These are phyloP conservation scores for Eupeodes latifasciatus DNA, from an alignment of 2,888 invertebrate species.

Conservation along the genomic window DNA sequence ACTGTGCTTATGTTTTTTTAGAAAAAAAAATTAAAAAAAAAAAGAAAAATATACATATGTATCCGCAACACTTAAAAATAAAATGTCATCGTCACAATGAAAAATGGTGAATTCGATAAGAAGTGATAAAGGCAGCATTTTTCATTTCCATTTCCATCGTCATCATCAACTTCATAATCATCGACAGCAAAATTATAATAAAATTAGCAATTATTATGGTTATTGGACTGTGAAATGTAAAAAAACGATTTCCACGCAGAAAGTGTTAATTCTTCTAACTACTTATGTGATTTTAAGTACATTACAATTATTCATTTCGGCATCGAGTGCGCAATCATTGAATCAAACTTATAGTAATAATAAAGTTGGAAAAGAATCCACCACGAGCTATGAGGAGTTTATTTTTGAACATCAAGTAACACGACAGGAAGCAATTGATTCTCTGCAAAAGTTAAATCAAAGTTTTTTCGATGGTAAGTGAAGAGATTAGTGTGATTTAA, in stretches of 20 bases:
- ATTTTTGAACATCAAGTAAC: constrained; percentile 83
- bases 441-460: constrained; percentile 80
- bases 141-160: background rate
- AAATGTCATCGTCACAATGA: constrained; percentile 46
- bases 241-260: constrained; percentile 38
- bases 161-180: constrained; percentile 3
- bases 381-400: constrained; percentile 80
- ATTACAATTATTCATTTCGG: constrained; percentile 25
- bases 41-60: background rate
- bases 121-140: constrained; percentile 32
- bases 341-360: constrained; percentile 30
- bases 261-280: constrained; percentile 50
- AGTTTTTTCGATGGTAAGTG: constrained; percentile 80
- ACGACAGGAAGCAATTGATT: constrained; percentile 81
- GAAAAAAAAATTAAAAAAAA: background rate
- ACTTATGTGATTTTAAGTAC: constrained; percentile 49
- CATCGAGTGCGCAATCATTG: constrained; percentile 75
- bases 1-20: constrained; percentile 29
- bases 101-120: constrained; percentile 66
- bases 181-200: constrained; percentile 36
- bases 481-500: too few relatives aligned
- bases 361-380: constrained; percentile 4
- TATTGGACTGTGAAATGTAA: constrained; percentile 57
- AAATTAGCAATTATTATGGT: constrained; percentile 39
- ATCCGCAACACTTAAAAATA: constrained; percentile 23